Conservation (phyloP, 2,113 vertebrate genomes). For the Pelobates fuscus region DNA sequence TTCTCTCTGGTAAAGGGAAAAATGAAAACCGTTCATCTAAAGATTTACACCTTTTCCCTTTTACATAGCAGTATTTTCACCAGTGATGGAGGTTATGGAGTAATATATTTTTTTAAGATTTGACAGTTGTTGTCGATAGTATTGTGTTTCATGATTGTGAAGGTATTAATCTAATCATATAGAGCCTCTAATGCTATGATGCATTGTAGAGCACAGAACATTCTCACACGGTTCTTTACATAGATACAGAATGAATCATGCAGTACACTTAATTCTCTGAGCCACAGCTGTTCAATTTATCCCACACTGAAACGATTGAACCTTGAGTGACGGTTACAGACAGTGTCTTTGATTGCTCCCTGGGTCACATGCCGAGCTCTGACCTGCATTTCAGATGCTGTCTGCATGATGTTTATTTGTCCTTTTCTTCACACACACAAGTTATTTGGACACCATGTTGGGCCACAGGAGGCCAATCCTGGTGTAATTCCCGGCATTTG, state of each 20-base stretch:
- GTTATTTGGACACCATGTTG: conserved; percentile 56
- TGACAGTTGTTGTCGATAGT: conserved; percentile 17
- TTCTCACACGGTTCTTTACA: conserved; percentile 55
- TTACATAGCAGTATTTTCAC: too few relatives aligned
- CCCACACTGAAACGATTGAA: conserved; percentile 58
- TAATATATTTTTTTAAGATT: conserved; percentile 22
- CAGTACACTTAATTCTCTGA: conserved; percentile 61
- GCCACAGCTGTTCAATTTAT: conserved; percentile 65
- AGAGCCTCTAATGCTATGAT: conserved; percentile 41
- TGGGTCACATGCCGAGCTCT: conserved; percentile 58
- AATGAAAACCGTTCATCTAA: too few relatives aligned
- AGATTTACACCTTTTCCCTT: too few relatives aligned
- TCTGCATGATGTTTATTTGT: conserved; percentile 53
- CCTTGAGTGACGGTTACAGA: conserved; percentile 64
- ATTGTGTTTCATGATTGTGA: conserved; percentile 15
- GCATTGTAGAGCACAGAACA: conserved; percentile 36
- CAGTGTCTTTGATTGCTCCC: conserved; percentile 60
- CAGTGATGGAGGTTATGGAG: too few relatives aligned
- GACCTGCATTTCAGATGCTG: conserved; percentile 64
- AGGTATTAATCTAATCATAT: conserved; percentile 41
- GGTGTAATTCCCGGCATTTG: conserved; percentile 31
- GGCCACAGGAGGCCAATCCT: conserved; percentile 55
- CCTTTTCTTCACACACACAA: conserved; percentile 59
- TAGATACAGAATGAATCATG: conserved; percentile 65
- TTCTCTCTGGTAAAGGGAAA: too few relatives aligned